Evolutionary conservation across 2,113 vertebrate species (phyloP).

Genomic region (Coryphaenoides rupestris): DNA sequence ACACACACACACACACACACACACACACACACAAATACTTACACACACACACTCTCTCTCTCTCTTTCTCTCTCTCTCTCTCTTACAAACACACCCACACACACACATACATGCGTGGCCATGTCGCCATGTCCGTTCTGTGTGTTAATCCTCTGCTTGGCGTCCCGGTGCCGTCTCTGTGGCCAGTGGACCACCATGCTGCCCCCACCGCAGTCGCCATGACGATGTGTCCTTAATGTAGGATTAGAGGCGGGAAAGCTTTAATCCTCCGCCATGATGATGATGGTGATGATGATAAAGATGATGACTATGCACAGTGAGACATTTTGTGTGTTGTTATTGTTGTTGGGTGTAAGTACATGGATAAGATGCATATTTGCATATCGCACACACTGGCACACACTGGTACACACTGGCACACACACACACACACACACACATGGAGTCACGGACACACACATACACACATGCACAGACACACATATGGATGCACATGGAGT

Average conservation of each 20-base stretch:
- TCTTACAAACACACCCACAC: slow-evolving; percentile 19
- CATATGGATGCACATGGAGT: too few species aligned
- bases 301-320: slow-evolving; percentile 57
- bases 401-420: background rate
- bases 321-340: background rate
- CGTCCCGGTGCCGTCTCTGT: slow-evolving; percentile 56
- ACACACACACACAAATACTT: too few species aligned
- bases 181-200: slow-evolving; percentile 58
- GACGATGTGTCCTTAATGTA: slow-evolving; percentile 68
- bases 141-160: slow-evolving; percentile 61
- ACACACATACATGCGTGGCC: slow-evolving; percentile 35
- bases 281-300: slow-evolving; percentile 58
- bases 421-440: too few species aligned
- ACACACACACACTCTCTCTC: slow-evolving; percentile 6
- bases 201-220: slow-evolving; percentile 59
- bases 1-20: too few species aligned
- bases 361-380: background rate
- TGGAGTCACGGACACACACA: too few species aligned
- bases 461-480: too few species aligned
- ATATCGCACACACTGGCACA: background rate
- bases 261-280: slow-evolving; percentile 66
- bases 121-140: slow-evolving; percentile 29
- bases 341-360: background rate
- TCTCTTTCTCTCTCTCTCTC: too few species aligned
- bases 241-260: slow-evolving; percentile 71